Base-by-base conservation (phyloP, 1,140 invertebrate species). In the Drosophila pseudoananassae region DNA sequence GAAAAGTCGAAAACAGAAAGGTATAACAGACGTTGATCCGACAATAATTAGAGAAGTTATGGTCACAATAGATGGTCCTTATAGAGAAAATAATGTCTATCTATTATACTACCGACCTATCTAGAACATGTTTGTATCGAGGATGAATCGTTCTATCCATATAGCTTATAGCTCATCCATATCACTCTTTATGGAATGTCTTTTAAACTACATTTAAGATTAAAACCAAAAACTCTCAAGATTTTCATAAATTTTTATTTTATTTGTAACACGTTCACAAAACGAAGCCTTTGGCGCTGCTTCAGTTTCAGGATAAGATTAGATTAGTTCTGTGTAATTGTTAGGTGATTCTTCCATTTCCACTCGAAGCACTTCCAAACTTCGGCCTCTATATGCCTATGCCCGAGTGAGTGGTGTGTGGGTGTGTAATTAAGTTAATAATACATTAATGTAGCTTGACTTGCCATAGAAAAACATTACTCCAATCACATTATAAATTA, bases 201-300 rank as follows among this genome's bases (percentile, higher is more conserved):
- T 27, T 6, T 1, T 27, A 27, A 1, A 27, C 6, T 6, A 45
- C 9, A 8, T 10, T 17, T 9, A 53, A 17, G 38, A 45, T 23
- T 43, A n/a, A 15, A 6, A 9, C 25, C 17, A n/a, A 15, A 6
- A 9, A 17, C n/a, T 12, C 12, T n/a, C 9, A 49, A 29, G 33
- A 58, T 57, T 81, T 78, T 77, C 66, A 54, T 56, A 85, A 47
- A 49, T 65, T 63, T 76, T 76, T 75, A 68, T 76, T 81, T 81
- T 81, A 88, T 87, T 87, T 88, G 75, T 87, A 87, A 87, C 82
- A 87, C 78, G 61, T 76, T 85, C 76, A 73, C 71, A 74, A 87
- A 85, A 71, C 69, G 82, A 87, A 85, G 82, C 83, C 82, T 85
- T 85, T 85, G 83, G 78, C 75, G 70, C 65, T 87, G 82, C 82